These are phyloP conservation scores for Thripadectes ignobilis DNA, from an alignment of 2,797 vertebrate species.

Conservation along the genomic window DNA sequence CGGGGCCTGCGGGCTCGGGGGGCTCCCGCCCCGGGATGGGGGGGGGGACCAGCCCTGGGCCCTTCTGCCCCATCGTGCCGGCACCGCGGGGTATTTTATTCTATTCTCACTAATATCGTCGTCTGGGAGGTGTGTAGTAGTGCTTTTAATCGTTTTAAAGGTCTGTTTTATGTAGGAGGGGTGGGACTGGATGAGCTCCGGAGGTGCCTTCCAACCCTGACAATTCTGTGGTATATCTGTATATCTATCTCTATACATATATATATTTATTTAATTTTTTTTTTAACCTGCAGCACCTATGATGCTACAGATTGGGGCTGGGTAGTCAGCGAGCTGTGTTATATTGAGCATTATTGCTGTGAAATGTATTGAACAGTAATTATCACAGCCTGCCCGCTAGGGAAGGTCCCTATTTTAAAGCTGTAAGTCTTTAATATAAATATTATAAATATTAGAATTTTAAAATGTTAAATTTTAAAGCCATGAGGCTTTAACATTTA, in stretches of 20 bases:
- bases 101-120: neutral
- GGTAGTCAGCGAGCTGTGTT: neutral
- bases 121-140: neutral
- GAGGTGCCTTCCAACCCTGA: neutral
- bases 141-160: neutral
- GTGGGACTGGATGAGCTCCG: neutral
- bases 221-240: neutral
- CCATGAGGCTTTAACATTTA: neutral
- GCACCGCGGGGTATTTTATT: neutral
- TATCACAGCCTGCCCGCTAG: neutral
- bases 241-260: neutral
- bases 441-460: neutral
- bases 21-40: too few species aligned
- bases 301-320: neutral
- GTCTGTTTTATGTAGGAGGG: neutral
- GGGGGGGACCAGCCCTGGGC: neutral
- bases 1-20: rapidly evolving
- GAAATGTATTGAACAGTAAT: neutral
- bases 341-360: neutral
- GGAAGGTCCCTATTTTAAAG: neutral
- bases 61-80: too few species aligned
- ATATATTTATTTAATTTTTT: neutral
- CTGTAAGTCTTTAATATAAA: neutral
- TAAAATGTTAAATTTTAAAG: neutral
- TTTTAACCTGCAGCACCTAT: neutral